Evolutionary conservation across 2,888 invertebrate genomes (phyloP), one percentile per base, ranked within the genome.

Genomic region (Calliopum simillimum): DNA sequence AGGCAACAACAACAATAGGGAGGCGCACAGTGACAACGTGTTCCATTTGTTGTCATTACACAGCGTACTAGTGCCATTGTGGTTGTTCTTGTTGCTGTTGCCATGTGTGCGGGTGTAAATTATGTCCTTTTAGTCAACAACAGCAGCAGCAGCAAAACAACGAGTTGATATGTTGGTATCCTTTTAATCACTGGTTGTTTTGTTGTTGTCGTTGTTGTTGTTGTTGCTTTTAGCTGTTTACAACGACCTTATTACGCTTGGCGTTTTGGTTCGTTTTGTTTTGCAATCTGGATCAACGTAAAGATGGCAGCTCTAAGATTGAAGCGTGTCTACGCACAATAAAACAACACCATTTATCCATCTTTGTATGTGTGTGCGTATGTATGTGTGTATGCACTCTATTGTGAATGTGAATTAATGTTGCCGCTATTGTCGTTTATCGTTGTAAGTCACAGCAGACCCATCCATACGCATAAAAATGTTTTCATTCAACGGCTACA

Each of bases 111-210:
- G 13, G 23, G 49, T 58, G 58, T 13, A 33, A 33, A 33, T 33
- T 33, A 8, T 33, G 33, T 33, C 8, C 8, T 33, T 33, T 33
- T 33, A 33, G 33, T 6, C 33, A n/a, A n/a, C n/a, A n/a, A n/a
- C n/a, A n/a, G n/a, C n/a, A n/a, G n/a, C n/a, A n/a, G n/a, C n/a
- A 33, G 33, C 5, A 33, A 2, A 33, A 33, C 33, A 33, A 33
- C 33, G 33, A 33, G 33, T 33, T 33, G 33, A 33, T 33, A 33
- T 4, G 6, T 33, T 33, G 33, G 33, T 6, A 12, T 8, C 19
- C 49, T n/a, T 49, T 49, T 49, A 49, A 49, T 49, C 19, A 16
- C 19, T 49, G 49, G n/a, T 49, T 49, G n/a, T 49, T 49, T 46
- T 46, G 11, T 46, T n/a, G n/a, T n/a, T n/a, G n/a, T n/a, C n/a